Percentiles rank a stretch among this genome's conserved stretches.
phyloP scores from a whole-genome alignment of 1,140 invertebrate species.

The Acromyrmex echinatior region DNA sequence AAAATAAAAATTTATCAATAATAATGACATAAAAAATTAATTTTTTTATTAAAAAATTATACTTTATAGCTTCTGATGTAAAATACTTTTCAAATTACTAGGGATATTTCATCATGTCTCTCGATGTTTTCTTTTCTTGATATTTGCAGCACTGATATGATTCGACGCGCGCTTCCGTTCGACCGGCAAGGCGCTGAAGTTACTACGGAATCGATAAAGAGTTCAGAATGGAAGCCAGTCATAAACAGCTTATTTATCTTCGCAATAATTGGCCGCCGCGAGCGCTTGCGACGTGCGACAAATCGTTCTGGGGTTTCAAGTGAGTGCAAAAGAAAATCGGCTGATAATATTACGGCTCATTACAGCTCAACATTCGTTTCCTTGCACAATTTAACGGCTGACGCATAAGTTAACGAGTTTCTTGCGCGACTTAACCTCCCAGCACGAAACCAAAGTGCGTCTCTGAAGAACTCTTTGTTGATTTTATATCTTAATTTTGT shows the following conservation, averaged over 20 bases:
- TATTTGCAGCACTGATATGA: not conserved
- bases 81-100: not conserved
- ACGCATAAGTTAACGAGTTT: slow-evolving; percentile 36
- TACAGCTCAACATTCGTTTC: slow-evolving; percentile 18
- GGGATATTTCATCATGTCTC: not conserved
- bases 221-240: slow-evolving; percentile 79
- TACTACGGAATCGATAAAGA: slow-evolving; percentile 76
- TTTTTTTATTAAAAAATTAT: not conserved
- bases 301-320: slow-evolving; percentile 75
- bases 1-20: not conserved
- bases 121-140: not conserved
- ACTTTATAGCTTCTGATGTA: not conserved
- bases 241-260: slow-evolving; percentile 83
- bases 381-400: slow-evolving; percentile 13
- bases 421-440: slow-evolving; percentile 49
- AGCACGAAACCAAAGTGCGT: slow-evolving; percentile 29
- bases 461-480: not conserved
- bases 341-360: slow-evolving; percentile 5
- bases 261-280: slow-evolving; percentile 75
- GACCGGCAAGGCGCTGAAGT: slow-evolving; percentile 68
- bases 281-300: slow-evolving; percentile 77
- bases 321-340: slow-evolving; percentile 68
- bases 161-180: slow-evolving; percentile 51
- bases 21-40: not conserved
- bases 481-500: not conserved